Base-by-base conservation (phyloP, 2,113 vertebrate species). In the Rhagologus leucostigma region DNA sequence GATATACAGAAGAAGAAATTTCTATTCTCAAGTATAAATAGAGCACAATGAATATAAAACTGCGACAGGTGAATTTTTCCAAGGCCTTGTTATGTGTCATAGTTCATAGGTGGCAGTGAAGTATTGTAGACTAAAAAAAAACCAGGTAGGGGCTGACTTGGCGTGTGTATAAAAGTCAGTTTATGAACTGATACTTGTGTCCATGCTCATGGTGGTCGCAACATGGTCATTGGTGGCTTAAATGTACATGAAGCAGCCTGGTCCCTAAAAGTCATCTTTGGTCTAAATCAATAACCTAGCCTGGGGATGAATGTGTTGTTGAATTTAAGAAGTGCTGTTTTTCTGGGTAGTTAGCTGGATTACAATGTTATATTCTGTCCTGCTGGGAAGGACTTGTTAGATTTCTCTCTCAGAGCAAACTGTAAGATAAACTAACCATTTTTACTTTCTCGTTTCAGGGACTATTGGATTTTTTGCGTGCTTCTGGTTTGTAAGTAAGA, bases 401-500 rank as follows among this genome's bases (percentile, higher is more conserved):
- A 77, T 87, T 96, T 84, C 91, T 41, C 60, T 97, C 11, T 89
- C 8, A 5, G 64, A 83, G 47, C 49, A 91, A 77, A 44, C 68
- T 59, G 52, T 30, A 89, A 76, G 42, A 42, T 70, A 77, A 93
- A 81, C 76, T 98, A 96, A 97, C 68, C 59, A 60, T 94, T 81
- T 82, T 91, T 50, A 69, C 93, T 95, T 97, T 97, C 80, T 96
- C n/a, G 1, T 97, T 98, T 93, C 95, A 99, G 99, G 99, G 53
- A 99, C 98, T 56, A 98, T 99, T 95, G 98, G 99, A 79, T 99
- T 99, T 98, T 99, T 99, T 57, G 98, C 99, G 81, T 99, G 98
- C 96, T 99, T 99, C 98, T 99, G 98, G 98, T 99, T 99, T 97
- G 98, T 99, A 95, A 99, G 98, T 96, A 99, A 99, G 98, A 99